These are phyloP conservation scores for Archips crataeganus DNA, from an alignment of 2,888 invertebrate genomes.

Conservation along the genomic window DNA sequence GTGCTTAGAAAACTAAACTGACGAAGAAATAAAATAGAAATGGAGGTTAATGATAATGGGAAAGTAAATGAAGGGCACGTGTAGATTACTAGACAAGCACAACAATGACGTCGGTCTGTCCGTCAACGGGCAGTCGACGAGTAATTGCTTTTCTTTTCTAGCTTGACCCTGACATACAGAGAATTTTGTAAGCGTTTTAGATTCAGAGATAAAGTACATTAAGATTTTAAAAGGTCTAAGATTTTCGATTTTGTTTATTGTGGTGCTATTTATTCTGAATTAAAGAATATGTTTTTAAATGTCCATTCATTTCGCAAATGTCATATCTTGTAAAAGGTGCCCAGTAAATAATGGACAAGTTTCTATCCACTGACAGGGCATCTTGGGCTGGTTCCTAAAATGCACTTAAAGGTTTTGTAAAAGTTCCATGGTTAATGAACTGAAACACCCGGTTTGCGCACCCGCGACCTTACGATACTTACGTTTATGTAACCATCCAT, in stretches of 20 bases:
- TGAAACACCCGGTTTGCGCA: too few relatives aligned
- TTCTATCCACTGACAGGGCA: too few relatives aligned
- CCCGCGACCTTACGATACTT: too few relatives aligned
- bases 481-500: too few relatives aligned
- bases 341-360: too few relatives aligned
- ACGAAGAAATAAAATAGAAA: slow-evolving; percentile 12
- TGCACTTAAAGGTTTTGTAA: too few relatives aligned
- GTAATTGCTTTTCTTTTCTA: slow-evolving; percentile 26
- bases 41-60: slow-evolving; percentile 15
- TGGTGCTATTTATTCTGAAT: too few relatives aligned
- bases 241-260: neutral
- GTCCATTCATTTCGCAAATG: too few relatives aligned
- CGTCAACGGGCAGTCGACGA: neutral
- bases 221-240: neutral
- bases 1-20: neutral
- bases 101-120: slow-evolving; percentile 22
- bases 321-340: too few relatives aligned
- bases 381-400: too few relatives aligned
- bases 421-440: too few relatives aligned
- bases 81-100: slow-evolving; percentile 9
- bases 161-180: slow-evolving; percentile 15
- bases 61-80: slow-evolving; percentile 21
- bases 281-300: too few relatives aligned
- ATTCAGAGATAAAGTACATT: neutral
- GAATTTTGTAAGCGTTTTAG: slow-evolving; percentile 13